Evolutionary conservation across 2,797 vertebrate genomes (phyloP).

Genomic region (Arctocebus calabarensis): DNA sequence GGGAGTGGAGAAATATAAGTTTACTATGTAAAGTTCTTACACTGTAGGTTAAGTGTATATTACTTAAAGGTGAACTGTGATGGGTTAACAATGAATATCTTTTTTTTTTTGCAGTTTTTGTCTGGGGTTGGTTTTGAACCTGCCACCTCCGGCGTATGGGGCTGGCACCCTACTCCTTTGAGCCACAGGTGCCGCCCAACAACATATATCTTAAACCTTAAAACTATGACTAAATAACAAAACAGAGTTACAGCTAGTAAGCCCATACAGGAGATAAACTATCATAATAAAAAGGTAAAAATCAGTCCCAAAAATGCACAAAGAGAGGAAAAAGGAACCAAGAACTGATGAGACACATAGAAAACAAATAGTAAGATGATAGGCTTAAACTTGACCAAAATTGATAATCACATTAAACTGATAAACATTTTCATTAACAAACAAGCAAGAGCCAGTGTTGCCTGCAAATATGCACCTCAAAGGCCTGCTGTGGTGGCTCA

Average conservation of each 20-base stretch:
- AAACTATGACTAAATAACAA: neutral
- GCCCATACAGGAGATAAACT: neutral
- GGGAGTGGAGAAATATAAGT: rapidly evolving
- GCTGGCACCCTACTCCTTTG: too few relatives aligned
- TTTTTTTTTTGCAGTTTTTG: too few relatives aligned
- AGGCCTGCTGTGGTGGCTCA: too few relatives aligned
- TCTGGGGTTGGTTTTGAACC: too few relatives aligned
- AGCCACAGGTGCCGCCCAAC: too few relatives aligned
- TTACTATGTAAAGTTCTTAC: rapidly evolving
- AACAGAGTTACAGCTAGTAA: neutral
- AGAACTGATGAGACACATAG: neutral
- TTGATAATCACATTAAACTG: neutral
- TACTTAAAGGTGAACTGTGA: neutral
- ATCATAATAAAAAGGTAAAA: neutral
- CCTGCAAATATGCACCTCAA: rapidly evolving
- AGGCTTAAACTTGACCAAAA: neutral
- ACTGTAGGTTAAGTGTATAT: rapidly evolving
- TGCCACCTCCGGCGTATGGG: too few relatives aligned
- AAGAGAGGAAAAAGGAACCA: neutral
- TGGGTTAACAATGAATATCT: too few relatives aligned
- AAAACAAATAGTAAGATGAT: neutral
- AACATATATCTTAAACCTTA: neutral
- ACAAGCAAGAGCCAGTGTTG: rapidly evolving
- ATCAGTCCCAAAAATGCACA: neutral
- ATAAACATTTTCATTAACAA: neutral